Evolutionary conservation across 1,140 invertebrate genomes (phyloP), one percentile per base, ranked within the genome.

Genomic region (Pseudobourletiella spinata): DNA sequence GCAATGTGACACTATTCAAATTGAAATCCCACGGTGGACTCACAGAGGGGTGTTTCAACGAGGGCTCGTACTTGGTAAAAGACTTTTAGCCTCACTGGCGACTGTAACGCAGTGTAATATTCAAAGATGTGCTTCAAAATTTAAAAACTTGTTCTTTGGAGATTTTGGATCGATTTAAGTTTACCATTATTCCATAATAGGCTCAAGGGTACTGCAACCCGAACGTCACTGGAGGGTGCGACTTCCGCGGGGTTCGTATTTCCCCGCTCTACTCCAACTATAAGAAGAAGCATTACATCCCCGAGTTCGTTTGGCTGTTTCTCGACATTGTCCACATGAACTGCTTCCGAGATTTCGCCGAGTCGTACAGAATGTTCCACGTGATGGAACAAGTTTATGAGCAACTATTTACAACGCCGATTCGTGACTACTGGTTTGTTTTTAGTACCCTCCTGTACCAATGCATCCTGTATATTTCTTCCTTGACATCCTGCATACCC

Each of bases 341-440:
- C 16, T 65, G 64, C 55, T 65, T 65, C 24, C 16, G 29, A 26
- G 29, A 58, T 16, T 65, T 65, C 30, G 59, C 58, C 29, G 64
- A 48, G 3, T 65, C 64, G 1, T 65, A 65, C 55, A 46, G 64
- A 58, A 65, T 65, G 64, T 65, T 58, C 16, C 52, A 55, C 52
- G 29, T 55, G 11, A 18, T 55, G 22, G 18, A 55, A 20, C 28
- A 35, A 22, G 18, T 26, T 16, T 18, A 25, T 32, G 52, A 55
- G 32, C 20, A 32, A 32, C 14, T 55, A 11, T 55, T 55, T 24
- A 32, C 30, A 4, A 18, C 30, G 3, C 26, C 26, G 2, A 55
- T 55, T 20, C 4, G 14, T 14, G 52, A 55, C 25, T 55, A 18
- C 8, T 55, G 52, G 52, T 55, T n/a, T 48, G 22, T n/a, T 14